Conservation (phyloP, 1,140 invertebrate genomes). For the Megalonaias nervosa region DNA sequence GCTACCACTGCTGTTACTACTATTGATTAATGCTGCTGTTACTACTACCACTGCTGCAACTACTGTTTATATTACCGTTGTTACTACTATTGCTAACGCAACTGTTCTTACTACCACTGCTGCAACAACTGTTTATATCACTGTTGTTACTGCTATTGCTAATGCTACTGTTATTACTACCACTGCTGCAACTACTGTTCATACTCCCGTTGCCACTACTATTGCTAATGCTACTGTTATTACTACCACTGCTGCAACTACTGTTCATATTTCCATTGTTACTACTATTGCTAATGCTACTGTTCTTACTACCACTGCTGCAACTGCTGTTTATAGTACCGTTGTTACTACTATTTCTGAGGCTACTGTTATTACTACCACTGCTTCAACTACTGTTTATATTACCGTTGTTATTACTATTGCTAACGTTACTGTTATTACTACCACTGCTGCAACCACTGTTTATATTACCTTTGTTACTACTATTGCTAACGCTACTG, state of each 20-base stretch:
- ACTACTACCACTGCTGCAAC: too few relatives aligned
- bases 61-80: too few relatives aligned
- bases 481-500: constrained; percentile 25
- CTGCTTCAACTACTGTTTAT: constrained; percentile 30
- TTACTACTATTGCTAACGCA: neutral
- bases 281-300: too few relatives aligned
- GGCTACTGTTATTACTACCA: constrained; percentile 19
- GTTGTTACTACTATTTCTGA: too few relatives aligned
- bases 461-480: constrained; percentile 18
- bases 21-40: too few relatives aligned
- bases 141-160: constrained; percentile 5
- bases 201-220: constrained; percentile 19
- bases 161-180: constrained; percentile 20
- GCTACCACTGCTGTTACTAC: neutral
- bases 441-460: constrained; percentile 30
- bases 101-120: constrained; percentile 23
- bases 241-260: too few relatives aligned
- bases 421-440: constrained; percentile 10
- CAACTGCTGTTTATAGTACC: too few relatives aligned
- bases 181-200: constrained; percentile 27
- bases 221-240: constrained; percentile 24
- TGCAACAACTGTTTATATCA: constrained; percentile 14
- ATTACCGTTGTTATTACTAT: constrained; percentile 9
- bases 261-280: too few relatives aligned
- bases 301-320: too few relatives aligned